These are phyloP conservation scores for Pseudomugil gertrudae DNA, from an alignment of 2,797 vertebrate genomes.

Conservation along the genomic window DNA sequence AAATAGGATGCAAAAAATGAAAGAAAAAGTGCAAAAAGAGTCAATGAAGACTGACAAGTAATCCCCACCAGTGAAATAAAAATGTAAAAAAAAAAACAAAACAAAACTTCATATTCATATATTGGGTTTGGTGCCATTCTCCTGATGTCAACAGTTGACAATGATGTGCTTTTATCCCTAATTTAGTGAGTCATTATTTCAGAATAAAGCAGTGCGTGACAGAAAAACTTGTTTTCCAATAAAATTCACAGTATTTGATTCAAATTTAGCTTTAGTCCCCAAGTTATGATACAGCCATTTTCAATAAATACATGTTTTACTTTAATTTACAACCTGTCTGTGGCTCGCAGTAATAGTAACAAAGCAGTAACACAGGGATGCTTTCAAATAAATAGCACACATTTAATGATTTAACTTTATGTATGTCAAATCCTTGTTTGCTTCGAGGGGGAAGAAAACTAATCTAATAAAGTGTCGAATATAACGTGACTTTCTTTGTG, in stretches of 20 bases:
- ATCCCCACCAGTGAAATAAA: slow-evolving; percentile 78
- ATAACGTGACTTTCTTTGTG: slow-evolving; percentile 23
- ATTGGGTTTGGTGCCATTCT: slow-evolving; percentile 64
- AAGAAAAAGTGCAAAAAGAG: slow-evolving; percentile 80
- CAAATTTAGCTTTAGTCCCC: slow-evolving; percentile 53
- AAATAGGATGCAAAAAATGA: slow-evolving; percentile 75
- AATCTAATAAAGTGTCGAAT: slow-evolving; percentile 16
- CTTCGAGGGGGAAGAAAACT: slow-evolving; percentile 35
- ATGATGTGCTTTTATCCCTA: slow-evolving; percentile 60
- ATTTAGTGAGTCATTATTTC: slow-evolving; percentile 38
- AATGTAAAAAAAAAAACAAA: slow-evolving; percentile 56
- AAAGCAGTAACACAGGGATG: slow-evolving; percentile 29
- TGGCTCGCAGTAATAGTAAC: slow-evolving; percentile 39
- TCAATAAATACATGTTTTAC: slow-evolving; percentile 77
- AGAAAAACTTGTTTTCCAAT: slow-evolving; percentile 51
- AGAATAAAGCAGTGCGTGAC: slow-evolving; percentile 67
- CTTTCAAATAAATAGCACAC: slow-evolving; percentile 71
- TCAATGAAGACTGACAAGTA: slow-evolving; percentile 69
- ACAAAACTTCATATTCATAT: slow-evolving; percentile 80
- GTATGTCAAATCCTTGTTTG: slow-evolving; percentile 27
- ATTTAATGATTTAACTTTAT: slow-evolving; percentile 22
- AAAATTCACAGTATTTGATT: slow-evolving; percentile 81
- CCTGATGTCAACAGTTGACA: slow-evolving; percentile 60
- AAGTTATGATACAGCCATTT: slow-evolving; percentile 51
- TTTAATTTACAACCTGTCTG: slow-evolving; percentile 70